Conservation (phyloP, 64 coral and sea anemone genomes). For the Montipora capricornis region DNA sequence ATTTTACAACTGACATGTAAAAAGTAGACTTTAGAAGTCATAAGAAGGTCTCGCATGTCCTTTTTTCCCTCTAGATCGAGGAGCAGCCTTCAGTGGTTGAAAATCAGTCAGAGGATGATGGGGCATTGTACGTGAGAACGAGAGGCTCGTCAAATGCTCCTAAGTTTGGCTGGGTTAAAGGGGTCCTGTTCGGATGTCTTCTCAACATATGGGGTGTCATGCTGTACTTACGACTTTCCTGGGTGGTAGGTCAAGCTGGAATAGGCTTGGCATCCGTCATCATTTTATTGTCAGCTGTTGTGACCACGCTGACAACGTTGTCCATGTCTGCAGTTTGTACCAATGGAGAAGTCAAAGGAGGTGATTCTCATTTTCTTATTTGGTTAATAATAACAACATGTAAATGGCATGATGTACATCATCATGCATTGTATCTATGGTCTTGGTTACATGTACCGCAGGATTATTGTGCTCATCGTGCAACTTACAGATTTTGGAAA, state of each 20-base stretch:
- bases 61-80: not conserved
- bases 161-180: conserved; percentile 99
- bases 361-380: conserved; percentile 22
- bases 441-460: too few relatives aligned
- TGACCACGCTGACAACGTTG: conserved; percentile 90
- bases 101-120: conserved; percentile 1
- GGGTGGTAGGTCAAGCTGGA: conserved; percentile 96
- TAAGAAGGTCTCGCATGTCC: not conserved
- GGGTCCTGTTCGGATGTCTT: conserved; percentile 91
- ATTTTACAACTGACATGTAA: not conserved
- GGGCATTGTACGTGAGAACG: not conserved
- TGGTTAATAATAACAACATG: not conserved
- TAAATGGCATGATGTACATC: too few relatives aligned
- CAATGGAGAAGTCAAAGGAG: conserved; percentile 99
- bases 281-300: conserved; percentile 83
- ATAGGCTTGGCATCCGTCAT: conserved; percentile 90
- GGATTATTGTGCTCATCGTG: too few relatives aligned
- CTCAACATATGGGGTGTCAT: conserved; percentile 99
- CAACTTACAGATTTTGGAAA: too few relatives aligned
- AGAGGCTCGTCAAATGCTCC: conserved; percentile 22
- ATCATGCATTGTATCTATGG: too few relatives aligned
- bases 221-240: conserved; percentile 85
- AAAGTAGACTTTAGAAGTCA: not conserved
- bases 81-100: not conserved
- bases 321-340: conserved; percentile 99